Evolutionary conservation across 2,888 invertebrate genomes (phyloP).

Genomic region (Drosophila koepferae): DNA sequence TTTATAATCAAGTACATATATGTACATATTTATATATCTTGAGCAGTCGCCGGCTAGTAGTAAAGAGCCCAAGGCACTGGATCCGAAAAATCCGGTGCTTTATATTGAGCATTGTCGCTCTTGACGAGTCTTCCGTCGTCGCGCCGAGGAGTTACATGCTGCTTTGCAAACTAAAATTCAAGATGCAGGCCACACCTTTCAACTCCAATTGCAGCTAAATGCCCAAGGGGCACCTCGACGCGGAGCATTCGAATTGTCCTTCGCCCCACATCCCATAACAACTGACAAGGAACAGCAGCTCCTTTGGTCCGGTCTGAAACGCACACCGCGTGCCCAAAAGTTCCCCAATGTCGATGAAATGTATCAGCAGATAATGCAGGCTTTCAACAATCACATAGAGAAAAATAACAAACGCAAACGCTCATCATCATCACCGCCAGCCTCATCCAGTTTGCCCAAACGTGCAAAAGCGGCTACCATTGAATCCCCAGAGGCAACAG

Average conservation of each 20-base stretch:
- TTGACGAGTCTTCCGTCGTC: constrained; percentile 83
- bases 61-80: constrained; percentile 26
- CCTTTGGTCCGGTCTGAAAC: constrained; percentile 83
- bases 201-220: constrained; percentile 80
- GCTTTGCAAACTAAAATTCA: constrained; percentile 65
- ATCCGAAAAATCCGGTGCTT: constrained; percentile 69
- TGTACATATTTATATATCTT: neutral
- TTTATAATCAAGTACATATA: neutral
- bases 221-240: constrained; percentile 76
- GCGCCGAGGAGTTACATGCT: constrained; percentile 80
- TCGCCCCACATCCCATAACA: constrained; percentile 55
- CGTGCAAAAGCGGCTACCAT: constrained; percentile 19
- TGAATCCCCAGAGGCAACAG: neutral
- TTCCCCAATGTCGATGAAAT: constrained; percentile 74
- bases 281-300: constrained; percentile 48
- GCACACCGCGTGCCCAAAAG: constrained; percentile 82
- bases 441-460: constrained; percentile 25
- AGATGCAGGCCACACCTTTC: constrained; percentile 51
- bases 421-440: constrained; percentile 6
- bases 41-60: constrained; percentile 2
- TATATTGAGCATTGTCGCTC: constrained; percentile 84
- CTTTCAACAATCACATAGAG: constrained; percentile 2
- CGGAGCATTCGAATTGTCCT: constrained; percentile 82
- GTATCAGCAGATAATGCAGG: constrained; percentile 30
- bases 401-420: constrained; percentile 30